Conservation (phyloP, 1,140 invertebrate genomes). For the Diploscapter pachys region DNA sequence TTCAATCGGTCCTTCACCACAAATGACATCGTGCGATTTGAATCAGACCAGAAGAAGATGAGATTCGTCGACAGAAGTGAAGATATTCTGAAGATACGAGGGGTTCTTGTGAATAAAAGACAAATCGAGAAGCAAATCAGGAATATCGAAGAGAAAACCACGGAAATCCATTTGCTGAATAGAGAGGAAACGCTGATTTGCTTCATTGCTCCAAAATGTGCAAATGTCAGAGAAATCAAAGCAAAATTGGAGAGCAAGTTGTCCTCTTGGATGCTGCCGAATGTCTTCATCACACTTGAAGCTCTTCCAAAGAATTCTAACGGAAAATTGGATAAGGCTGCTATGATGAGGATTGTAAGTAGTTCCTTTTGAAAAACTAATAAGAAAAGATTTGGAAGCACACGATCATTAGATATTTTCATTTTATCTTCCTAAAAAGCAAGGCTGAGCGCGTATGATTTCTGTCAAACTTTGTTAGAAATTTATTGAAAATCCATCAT, state of each 20-base stretch:
- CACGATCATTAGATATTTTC: slow-evolving; percentile 2
- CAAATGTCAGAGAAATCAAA: not conserved
- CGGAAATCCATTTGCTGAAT: slow-evolving; percentile 4
- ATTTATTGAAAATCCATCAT: not conserved
- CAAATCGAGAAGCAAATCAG: slow-evolving; percentile 24
- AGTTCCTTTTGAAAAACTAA: too few species aligned
- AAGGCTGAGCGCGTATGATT: slow-evolving; percentile 12
- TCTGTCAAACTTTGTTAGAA: not conserved
- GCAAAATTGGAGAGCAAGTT: not conserved
- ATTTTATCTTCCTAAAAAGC: slow-evolving; percentile 15
- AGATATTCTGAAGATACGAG: slow-evolving; percentile 40
- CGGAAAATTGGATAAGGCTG: slow-evolving; percentile 42
- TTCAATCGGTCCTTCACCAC: slow-evolving; percentile 21
- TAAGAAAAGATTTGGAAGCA: slow-evolving; percentile 12
- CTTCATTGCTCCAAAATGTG: slow-evolving; percentile 11
- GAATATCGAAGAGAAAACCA: not conserved
- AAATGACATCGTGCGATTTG: slow-evolving; percentile 19
- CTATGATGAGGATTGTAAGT: too few species aligned
- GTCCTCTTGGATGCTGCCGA: slow-evolving; percentile 13
- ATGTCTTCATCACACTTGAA: slow-evolving; percentile 27
- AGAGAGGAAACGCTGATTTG: slow-evolving; percentile 30
- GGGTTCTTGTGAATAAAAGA: slow-evolving; percentile 23
- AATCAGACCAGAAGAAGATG: not conserved
- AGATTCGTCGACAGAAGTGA: slow-evolving; percentile 42
- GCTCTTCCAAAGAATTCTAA: slow-evolving; percentile 38